phyloP scores from a whole-genome alignment of 2,888 invertebrate genomes.

The Unio pictorum region DNA sequence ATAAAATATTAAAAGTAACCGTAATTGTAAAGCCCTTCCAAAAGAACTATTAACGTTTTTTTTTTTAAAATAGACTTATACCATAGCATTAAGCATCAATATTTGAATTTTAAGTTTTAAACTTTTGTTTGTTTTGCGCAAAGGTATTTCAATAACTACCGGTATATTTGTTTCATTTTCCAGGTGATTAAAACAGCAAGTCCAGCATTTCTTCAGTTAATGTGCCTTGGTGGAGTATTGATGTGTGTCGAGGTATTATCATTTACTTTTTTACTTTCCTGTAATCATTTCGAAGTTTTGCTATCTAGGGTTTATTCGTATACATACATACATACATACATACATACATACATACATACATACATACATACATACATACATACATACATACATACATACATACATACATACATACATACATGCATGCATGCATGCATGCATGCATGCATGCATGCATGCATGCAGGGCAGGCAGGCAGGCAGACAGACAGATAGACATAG shows the following conservation, averaged over 20 bases:
- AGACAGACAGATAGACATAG: no score
- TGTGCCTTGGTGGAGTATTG: constrained; percentile 89
- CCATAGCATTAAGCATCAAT: no score
- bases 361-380: constrained; percentile 5
- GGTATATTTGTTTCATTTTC: constrained; percentile 67
- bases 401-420: background rate
- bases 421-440: constrained; percentile 4
- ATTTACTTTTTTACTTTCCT: background rate
- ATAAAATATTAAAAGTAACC: no score
- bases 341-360: constrained; percentile 8
- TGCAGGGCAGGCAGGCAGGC: background rate
- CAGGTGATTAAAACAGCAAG: constrained; percentile 95
- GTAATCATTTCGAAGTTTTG: background rate
- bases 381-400: background rate
- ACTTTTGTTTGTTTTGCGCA: no score
- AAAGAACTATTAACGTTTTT: no score
- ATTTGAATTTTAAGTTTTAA: no score
- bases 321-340: constrained; percentile 1
- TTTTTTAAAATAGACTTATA: no score
- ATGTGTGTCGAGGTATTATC: constrained; percentile 90
- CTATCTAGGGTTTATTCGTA: background rate
- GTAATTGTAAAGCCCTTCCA: no score
- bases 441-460: constrained; percentile 1
- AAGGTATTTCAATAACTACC: no score
- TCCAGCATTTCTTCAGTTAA: constrained; percentile 92